phyloP scores from a whole-genome alignment of 2,797 vertebrate genomes.

The Triplophysa bombifrons region DNA sequence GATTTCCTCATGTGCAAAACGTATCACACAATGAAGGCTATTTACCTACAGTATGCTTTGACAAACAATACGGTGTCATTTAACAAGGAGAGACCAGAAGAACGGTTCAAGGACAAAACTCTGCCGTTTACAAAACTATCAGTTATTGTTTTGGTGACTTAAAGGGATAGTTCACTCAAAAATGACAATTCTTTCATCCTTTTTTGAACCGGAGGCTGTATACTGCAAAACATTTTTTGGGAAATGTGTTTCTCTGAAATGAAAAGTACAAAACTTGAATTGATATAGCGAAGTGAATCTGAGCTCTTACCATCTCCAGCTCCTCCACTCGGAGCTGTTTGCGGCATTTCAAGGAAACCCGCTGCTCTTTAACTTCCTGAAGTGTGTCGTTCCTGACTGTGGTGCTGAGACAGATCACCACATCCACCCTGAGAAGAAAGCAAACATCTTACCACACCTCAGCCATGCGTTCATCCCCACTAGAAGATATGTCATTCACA shows the following conservation, averaged over 20 bases:
- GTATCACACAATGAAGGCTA: neutral
- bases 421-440: constrained; percentile 84
- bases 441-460: neutral
- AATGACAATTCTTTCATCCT: too few species aligned
- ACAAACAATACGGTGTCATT: neutral
- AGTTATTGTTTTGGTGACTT: too few species aligned
- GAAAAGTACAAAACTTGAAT: neutral
- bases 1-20: neutral
- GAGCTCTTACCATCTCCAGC: constrained; percentile 88
- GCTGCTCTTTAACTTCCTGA: constrained; percentile 92
- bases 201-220: too few species aligned
- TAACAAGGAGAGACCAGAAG: neutral
- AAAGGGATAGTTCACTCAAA: too few species aligned
- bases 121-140: too few species aligned
- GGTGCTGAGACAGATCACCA: constrained; percentile 95
- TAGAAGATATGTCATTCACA: too few species aligned
- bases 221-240: too few species aligned
- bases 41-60: neutral
- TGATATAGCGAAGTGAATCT: neutral
- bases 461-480: too few species aligned
- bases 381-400: constrained; percentile 95
- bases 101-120: too few species aligned
- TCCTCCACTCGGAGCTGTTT: constrained; percentile 96
- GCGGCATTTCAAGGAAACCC: constrained; percentile 94
- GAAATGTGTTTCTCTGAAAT: too few species aligned